Evolutionary conservation across 23 tunicate genomes (phyloP), one percentile per base, ranked within the genome.

Genomic region (Corella eumyota): DNA sequence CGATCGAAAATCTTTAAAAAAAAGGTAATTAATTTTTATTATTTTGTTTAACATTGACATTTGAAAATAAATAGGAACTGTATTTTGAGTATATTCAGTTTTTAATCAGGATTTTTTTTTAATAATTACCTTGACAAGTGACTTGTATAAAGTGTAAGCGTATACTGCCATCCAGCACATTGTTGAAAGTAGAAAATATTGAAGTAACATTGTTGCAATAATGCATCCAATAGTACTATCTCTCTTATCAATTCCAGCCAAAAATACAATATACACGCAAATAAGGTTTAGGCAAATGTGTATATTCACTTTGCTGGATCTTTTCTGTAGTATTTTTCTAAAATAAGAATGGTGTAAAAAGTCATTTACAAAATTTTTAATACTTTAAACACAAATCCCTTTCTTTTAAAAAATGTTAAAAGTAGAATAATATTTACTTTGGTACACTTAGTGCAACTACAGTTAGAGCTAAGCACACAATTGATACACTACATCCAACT

Each of bases 111-210:
- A n/a, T n/a, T n/a, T n/a, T n/a, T n/a, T n/a, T n/a, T n/a, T n/a
- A n/a, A n/a, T n/a, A n/a, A 17, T 32, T 33, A 69, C 75, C 75
- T 69, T 36, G 28, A 69, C 65, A 20, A 69, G 2, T 19, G 75
- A 69, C 33, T 56, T 69, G 52, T 69, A 69, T 52, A 69, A 34
- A 6, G 38, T 25, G 26, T 58, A 53, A 0, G 66, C 75, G 28
- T 69, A 69, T 6, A 69, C 75, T 6, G 54, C 75, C 65, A 69
- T 57, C 75, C 75, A 69, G 22, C 60, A 69, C 75, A 52, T 35
- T n/a, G 65, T 21, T 2, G 25, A 36, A 32, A 69, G 33, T 30
- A 69, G 27, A 17, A 69, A 58, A 36, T 56, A 69, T 6, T 69
- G 75, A 51, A 69, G 65, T 25, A 58, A 34, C 21, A 36, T 40